Base-by-base conservation (phyloP, 2,888 invertebrate genomes). In the Tetragonula carbonaria region DNA sequence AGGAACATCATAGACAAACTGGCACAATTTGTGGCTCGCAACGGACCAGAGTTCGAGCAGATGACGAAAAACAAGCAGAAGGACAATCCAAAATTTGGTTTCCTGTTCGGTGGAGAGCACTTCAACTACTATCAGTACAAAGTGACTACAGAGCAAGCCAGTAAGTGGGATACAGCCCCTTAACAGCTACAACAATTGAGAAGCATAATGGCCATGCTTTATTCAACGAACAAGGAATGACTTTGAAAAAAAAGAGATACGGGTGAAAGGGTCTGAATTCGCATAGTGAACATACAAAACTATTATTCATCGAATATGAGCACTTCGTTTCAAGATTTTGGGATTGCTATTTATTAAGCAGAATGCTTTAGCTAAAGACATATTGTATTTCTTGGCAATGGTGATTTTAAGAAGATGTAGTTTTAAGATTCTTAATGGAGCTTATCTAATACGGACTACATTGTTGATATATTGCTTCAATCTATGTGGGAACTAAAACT, bases 41-140 rank as follows among this genome's bases (percentile, higher is more conserved):
- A 99, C 97, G 99, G 99, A 76, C 99, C 98, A n/a, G 99, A 99
- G 95, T 99, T 99, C 95, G 99, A 99, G 95, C 97, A 98, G 95
- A 99, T 99, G 97, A 99, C 99, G 84, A 99, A 99, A 96, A 98
- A 98, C 94, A 99, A 99, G 95, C 99, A 99, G 95, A 98, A 98
- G 95, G 98, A 98, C 94, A 99, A 99, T 95, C 98, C 99, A 5
- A 99, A 99, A 95, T 99, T 99, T 95, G 97, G 97, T 92, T 99
- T 99, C 95, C 96, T 99, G 84, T 99, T 98, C 95, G 99, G 99
- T 89, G 99, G 99, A 79, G 99, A 99, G 93, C 97, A 97, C 95
- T 98, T 97, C 95, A 98, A 97, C 95, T 99, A 99, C 95, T 99
- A 99, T 95, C 98, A 98, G 95, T 99, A 97, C 95, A 98, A 98